Evolutionary conservation across 2,888 invertebrate genomes (phyloP), one percentile per base, ranked within the genome.

Genomic region (Trichopoda pennipes): DNA sequence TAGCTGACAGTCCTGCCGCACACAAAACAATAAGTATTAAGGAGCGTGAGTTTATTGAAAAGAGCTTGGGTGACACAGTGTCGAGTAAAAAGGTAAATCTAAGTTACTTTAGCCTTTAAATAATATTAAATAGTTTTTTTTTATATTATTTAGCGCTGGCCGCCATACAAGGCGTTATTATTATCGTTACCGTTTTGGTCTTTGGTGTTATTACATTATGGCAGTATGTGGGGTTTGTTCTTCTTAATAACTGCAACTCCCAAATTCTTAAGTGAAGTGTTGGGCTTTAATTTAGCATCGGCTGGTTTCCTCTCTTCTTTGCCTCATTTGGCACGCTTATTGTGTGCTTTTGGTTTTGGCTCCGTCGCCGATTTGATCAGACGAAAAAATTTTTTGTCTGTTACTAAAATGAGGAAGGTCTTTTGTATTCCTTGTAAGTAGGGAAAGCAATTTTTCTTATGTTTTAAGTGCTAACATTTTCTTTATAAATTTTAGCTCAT

Each of bases 231-330:
- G 94, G 94, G 96, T 1, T 89, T 96, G 35, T 95, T 94, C 89
- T 95, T 96, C 88, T 93, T 95, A 63, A 93, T 95, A 91, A 95
- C 95, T 0, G 94, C 94, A 47, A 95, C 95, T 56, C 95, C 95
- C 8, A 94, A 95, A 85, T 96, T 94, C 88, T 92, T 96, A 86
- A 94, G 95, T 53, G 94, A 94, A 85, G 93, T 89, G 66, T 42
- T 96, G 56, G 95, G 95, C 8, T 95, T 95, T 87, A 93, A 95
- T 86, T 88, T 96, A 19, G 92, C 94, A 0, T 93, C 94, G 42
- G 95, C 95, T 12, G 95, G 96, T 17, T 91, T 94, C 1, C 91
- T 95, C 56, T 94, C 95, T 2, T 93, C 95, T 2, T 87, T 95
- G 63, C 96, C 96, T 0, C 95, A 95, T 88, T 92, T 95, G 19